These are phyloP conservation scores for Mus musculus DNA, from an alignment of 2,113 vertebrate genomes.

Conservation along the genomic window DNA sequence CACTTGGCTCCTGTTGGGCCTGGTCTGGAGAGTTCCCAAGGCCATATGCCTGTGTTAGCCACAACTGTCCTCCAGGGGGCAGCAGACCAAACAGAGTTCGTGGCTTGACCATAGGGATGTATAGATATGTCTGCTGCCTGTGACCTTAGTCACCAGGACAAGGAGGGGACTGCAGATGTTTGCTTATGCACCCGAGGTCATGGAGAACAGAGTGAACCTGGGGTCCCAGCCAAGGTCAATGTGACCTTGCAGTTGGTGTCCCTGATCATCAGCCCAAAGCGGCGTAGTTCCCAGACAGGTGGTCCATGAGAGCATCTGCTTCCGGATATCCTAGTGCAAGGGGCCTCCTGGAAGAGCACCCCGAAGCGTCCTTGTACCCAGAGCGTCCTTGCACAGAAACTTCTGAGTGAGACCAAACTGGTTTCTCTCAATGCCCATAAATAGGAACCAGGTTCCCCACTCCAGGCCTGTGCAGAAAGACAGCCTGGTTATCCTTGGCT, in stretches of 20 bases:
- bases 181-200: not conserved
- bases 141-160: not conserved
- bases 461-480: not conserved
- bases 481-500: not conserved
- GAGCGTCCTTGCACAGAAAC: not conserved
- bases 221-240: not conserved
- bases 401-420: not conserved
- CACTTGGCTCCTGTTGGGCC: not conserved
- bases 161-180: not conserved
- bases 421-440: not conserved
- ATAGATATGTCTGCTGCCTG: rapidly evolving
- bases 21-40: not conserved
- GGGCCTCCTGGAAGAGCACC: not conserved
- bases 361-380: not conserved
- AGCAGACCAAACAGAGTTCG: not conserved
- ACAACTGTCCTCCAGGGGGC: not conserved
- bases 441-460: not conserved
- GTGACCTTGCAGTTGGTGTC: not conserved
- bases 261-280: not conserved
- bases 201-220: not conserved
- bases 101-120: not conserved
- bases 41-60: not conserved
- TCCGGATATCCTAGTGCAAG: not conserved
- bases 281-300: not conserved
- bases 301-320: not conserved